phyloP scores from a whole-genome alignment of 2,113 vertebrate genomes.

The Perca flavescens region DNA sequence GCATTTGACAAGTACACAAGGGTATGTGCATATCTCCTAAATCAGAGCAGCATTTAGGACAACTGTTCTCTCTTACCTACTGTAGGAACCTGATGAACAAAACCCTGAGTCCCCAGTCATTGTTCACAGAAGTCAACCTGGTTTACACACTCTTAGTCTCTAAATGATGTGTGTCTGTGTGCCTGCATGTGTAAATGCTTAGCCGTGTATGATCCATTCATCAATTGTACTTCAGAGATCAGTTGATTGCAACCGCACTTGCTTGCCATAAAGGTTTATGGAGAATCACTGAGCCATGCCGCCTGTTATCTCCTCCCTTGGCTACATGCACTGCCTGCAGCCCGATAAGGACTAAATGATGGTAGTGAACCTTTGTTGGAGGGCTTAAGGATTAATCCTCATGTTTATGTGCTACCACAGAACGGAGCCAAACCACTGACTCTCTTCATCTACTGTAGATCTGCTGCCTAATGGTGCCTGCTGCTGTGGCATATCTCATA shows the following conservation, averaged over 20 bases:
- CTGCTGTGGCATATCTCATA: conserved; percentile 26
- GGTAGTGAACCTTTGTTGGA: conserved; percentile 56
- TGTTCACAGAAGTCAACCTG: background rate
- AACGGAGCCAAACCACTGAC: conserved; percentile 43
- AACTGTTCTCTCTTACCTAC: background rate
- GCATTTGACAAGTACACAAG: background rate
- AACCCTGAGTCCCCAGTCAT: background rate
- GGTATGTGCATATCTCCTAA: background rate
- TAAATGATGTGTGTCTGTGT: background rate
- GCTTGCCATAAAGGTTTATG: conserved; percentile 43
- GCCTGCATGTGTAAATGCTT: conserved; percentile 26
- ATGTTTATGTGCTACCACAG: conserved; percentile 59
- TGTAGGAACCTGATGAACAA: background rate
- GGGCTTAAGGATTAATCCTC: conserved; percentile 74
- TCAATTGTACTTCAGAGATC: conserved; percentile 47
- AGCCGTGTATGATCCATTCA: conserved; percentile 41
- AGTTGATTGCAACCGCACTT: conserved; percentile 35
- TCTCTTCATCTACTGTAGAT: conserved; percentile 52
- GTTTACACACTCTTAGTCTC: background rate
- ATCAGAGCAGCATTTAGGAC: background rate
- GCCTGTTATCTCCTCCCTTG: conserved; percentile 46
- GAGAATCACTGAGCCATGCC: conserved; percentile 48
- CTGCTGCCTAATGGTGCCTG: conserved; percentile 54
- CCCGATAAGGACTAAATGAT: conserved; percentile 63
- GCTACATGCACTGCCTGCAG: conserved; percentile 20